Conservation (phyloP, 1,140 invertebrate genomes). For the Anagrus nilaparvatae region DNA sequence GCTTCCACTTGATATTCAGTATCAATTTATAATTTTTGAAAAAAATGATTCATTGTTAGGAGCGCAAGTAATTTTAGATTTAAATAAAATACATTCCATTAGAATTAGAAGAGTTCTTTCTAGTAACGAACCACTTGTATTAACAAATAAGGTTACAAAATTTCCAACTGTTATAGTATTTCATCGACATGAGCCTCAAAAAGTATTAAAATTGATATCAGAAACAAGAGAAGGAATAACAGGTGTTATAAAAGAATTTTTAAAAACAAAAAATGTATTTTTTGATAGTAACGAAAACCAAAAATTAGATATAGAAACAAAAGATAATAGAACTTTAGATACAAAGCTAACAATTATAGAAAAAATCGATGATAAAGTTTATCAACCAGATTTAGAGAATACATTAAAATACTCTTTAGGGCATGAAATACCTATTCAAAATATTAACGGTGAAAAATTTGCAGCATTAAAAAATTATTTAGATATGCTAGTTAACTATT, state of each 20-base stretch:
- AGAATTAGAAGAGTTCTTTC: conserved; percentile 45
- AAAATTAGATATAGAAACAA: not conserved
- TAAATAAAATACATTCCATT: conserved; percentile 43
- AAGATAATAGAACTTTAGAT: conserved; percentile 4
- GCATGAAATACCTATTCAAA: conserved; percentile 67
- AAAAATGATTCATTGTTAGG: conserved; percentile 45
- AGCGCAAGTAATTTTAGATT: conserved; percentile 52
- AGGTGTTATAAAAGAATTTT: conserved; percentile 37
- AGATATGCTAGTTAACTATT: conserved; percentile 57
- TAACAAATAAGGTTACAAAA: conserved; percentile 37
- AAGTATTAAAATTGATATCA: conserved; percentile 34
- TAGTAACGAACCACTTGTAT: conserved; percentile 42
- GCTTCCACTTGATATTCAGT: conserved; percentile 30
- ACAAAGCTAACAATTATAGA: conserved; percentile 14
- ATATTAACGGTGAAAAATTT: conserved; percentile 58
- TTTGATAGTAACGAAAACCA: conserved; percentile 20
- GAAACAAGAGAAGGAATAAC: conserved; percentile 35
- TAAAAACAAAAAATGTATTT: conserved; percentile 34
- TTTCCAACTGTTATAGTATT: conserved; percentile 46
- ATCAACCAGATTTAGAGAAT: conserved; percentile 78
- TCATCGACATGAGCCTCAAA: conserved; percentile 32
- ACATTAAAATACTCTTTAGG: conserved; percentile 67
- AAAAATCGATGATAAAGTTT: conserved; percentile 45
- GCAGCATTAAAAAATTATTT: conserved; percentile 64
- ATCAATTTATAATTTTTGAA: conserved; percentile 53